Base-by-base conservation (phyloP, 1,140 invertebrate species). In the Heliconius congener region DNA sequence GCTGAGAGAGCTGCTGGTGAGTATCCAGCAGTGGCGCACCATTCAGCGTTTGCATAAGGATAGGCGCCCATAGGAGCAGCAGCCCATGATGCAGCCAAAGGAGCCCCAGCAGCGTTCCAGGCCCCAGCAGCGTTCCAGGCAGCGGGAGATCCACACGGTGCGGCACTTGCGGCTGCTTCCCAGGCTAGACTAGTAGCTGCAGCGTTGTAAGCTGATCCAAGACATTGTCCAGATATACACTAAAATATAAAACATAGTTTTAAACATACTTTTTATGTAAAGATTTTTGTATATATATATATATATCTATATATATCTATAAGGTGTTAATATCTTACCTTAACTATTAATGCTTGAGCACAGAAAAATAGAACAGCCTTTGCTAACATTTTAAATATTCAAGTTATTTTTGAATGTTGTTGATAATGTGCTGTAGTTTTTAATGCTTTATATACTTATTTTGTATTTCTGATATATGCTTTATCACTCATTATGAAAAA, bases 171-270 rank as follows among this genome's bases (percentile, higher is more conserved):
- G 11, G 18, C 19, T 19, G 71, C 23, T 77, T 57, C 79, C n/a
- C 13, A 71, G 6, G 60, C 74, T 34, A 76, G 8, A 3, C 1
- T 18, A 46, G 42, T 57, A 57, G 73, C 37, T 18, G 73, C 50
- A 27, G n/a, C 74, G 11, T 75, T 60, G 39, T 75, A 75, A 30
- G 80, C 76, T 37, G 57, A 6, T 27, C 73, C 46, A 19, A 79
- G 60, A 37, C 74, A 83, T 74, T 77, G 82, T 37, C 76, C 71
- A 73, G 79, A 74, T n/a, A 79, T 79, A 46, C 70, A 55, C 81
- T 82, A 79, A 76, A 30, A 74, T 72, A 77, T 60, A 77, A 72
- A 57, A 50, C 18, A 78, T 55, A 46, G 1, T 27, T 71, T n/a
- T 34, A 27, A 39, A 71, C 8, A 11, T 13, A 71, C 16, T 9